Base-by-base conservation (phyloP, 37 sponge, comb jelly and placozoan genomes). In the Aplysina aerophoba region DNA sequence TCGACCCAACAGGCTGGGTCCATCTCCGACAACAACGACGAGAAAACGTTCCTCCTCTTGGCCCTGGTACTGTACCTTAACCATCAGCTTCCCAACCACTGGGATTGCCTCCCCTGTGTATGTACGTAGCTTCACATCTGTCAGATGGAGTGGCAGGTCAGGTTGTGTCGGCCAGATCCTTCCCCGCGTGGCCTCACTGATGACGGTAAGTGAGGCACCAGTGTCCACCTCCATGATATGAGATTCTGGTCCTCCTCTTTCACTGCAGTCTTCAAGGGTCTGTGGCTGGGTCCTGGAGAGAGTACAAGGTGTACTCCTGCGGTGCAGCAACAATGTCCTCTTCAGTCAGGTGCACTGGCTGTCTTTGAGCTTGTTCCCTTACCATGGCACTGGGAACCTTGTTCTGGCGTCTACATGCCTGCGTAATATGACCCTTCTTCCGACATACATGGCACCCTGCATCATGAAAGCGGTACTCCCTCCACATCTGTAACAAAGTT, bases 11-110 rank as follows among this genome's bases (percentile, higher is more conserved):
- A 82, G 82, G 41, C n/a, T 38, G 21, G 82, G 65, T 39, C 82
- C 82, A 24, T 82, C 41, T 63, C 82, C 64, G 17, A 39, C 65
- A 15, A 82, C 82, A 37, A 61, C 82, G 14, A 82, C 11, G 41
- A 82, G 82, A 22, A 82, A 44, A 14, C 61, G 65, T 20, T 30
- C 12, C 8, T n/a, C 57, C 19, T 44, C 21, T 64, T 68, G 84
- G 16, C 37, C 55, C n/a, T 71, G 55, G 72, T 84, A 71, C 15
- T 28, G 14, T 13, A 84, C 84, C 31, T 54, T 11, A 24, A 84
- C 73, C 1, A 54, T 67, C 34, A 84, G 72, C 33, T 68, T 53
- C 16, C 84, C 84, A 25, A 68, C n/a, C 21, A 84, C 84, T 16
- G 54, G 28, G 54, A 84, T 71, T 17, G 63, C 54, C 34, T 84